These are phyloP conservation scores for Apis laboriosa DNA, from an alignment of 1,140 invertebrate genomes.

Conservation along the genomic window DNA sequence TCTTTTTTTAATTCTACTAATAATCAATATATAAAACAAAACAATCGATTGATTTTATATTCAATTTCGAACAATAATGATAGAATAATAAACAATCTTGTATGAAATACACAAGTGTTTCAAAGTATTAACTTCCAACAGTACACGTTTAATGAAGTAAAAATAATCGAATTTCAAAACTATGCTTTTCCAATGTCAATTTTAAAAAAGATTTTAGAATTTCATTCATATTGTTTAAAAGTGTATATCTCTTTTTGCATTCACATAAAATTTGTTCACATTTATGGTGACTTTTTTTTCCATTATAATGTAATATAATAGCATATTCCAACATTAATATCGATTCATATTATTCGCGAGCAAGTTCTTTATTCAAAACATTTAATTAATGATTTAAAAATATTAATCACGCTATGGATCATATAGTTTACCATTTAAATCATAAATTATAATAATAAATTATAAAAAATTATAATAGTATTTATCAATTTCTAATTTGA, in stretches of 20 bases:
- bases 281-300: neutral
- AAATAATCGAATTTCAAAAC: constrained; percentile 59
- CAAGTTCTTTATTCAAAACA: neutral
- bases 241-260: neutral
- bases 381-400: neutral
- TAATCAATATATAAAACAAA: neutral
- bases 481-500: too few relatives aligned
- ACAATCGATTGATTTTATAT: constrained; percentile 1
- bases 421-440: neutral
- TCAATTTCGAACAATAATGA: neutral
- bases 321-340: neutral
- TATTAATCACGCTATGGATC: neutral
- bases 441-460: neutral
- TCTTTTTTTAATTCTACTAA: neutral
- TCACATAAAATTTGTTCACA: neutral
- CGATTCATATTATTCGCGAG: neutral
- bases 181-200: neutral
- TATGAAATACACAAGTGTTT: neutral
- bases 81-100: neutral
- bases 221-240: neutral
- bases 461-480: neutral
- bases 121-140: constrained; percentile 8
- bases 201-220: constrained; percentile 42
- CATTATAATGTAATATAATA: neutral
- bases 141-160: constrained; percentile 28